Percentiles rank a stretch among this genome's conserved stretches.
These are phyloP conservation scores for Onychomys torridus DNA, from an alignment of 2,797 vertebrate species.

Conservation along the genomic window DNA sequence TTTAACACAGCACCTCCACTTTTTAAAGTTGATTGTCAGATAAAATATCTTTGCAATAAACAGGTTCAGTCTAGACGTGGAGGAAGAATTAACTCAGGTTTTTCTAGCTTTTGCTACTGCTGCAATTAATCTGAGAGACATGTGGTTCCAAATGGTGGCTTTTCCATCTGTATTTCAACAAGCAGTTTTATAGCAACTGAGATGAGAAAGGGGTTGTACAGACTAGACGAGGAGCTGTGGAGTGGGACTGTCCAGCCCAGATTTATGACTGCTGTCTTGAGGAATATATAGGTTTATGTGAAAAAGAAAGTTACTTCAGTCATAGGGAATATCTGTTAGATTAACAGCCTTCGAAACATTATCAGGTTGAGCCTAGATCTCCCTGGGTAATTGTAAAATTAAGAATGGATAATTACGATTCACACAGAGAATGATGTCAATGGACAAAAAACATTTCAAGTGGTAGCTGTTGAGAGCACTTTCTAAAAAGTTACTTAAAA, in stretches of 20 bases:
- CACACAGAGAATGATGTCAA: background rate
- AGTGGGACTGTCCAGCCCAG: slow-evolving; percentile 21
- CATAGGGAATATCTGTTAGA: slow-evolving; percentile 19
- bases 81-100: slow-evolving; percentile 57
- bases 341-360: background rate
- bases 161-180: slow-evolving; percentile 66
- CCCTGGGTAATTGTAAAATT: slow-evolving; percentile 39
- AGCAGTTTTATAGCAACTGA: slow-evolving; percentile 64
- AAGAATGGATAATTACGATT: background rate
- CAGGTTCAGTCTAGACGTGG: slow-evolving; percentile 65
- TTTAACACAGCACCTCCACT: slow-evolving; percentile 50
- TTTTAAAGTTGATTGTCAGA: slow-evolving; percentile 60
- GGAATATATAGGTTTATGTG: background rate
- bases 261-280: slow-evolving; percentile 9
- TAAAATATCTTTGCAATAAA: slow-evolving; percentile 75
- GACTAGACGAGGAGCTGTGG: slow-evolving; percentile 23
- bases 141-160: slow-evolving; percentile 47
- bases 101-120: slow-evolving; percentile 43
- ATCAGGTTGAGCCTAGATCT: slow-evolving; percentile 39
- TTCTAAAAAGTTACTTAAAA: slow-evolving; percentile 38
- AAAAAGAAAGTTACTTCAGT: slow-evolving; percentile 24
- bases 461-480: background rate
- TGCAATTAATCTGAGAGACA: slow-evolving; percentile 60
- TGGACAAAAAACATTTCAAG: slow-evolving; percentile 7
- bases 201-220: background rate